phyloP scores from a whole-genome alignment of 2,888 invertebrate species.

The Craniophora ligustri region DNA sequence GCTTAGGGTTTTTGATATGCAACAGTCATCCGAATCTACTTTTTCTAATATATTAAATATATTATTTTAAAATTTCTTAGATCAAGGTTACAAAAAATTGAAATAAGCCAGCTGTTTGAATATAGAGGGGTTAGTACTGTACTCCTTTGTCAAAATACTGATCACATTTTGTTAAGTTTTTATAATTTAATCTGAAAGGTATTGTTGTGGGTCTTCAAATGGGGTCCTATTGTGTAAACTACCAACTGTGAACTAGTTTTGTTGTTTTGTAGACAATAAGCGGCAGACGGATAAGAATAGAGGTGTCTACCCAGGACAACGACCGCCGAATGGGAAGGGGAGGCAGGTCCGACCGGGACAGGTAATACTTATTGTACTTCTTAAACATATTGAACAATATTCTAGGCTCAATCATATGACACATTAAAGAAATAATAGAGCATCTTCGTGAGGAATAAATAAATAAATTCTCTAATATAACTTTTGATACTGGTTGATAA shows the following conservation, averaged over 20 bases:
- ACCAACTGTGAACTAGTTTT: slow-evolving; percentile 39
- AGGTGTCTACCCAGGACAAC: slow-evolving; percentile 92
- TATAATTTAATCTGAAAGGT: slow-evolving; percentile 3
- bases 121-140: neutral
- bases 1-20: no score
- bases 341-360: slow-evolving; percentile 82
- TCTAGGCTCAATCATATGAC: no score
- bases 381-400: slow-evolving; percentile 10
- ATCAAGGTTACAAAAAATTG: no score
- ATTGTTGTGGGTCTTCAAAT: slow-evolving; percentile 20
- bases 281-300: slow-evolving; percentile 93
- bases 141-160: slow-evolving; percentile 5
- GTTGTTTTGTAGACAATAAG: slow-evolving; percentile 89
- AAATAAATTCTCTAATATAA: no score
- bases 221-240: slow-evolving; percentile 30
- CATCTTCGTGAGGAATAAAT: no score
- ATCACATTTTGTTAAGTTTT: neutral
- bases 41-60: no score
- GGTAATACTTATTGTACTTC: slow-evolving; percentile 62
- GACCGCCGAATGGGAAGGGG: slow-evolving; percentile 90
- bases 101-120: slow-evolving; percentile 12
- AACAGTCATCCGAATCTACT: no score
- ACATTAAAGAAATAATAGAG: no score
- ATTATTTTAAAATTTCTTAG: no score
- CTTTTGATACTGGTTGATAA: no score